Conservation (phyloP, 2,888 invertebrate species). For the Nebria brevicollis region DNA sequence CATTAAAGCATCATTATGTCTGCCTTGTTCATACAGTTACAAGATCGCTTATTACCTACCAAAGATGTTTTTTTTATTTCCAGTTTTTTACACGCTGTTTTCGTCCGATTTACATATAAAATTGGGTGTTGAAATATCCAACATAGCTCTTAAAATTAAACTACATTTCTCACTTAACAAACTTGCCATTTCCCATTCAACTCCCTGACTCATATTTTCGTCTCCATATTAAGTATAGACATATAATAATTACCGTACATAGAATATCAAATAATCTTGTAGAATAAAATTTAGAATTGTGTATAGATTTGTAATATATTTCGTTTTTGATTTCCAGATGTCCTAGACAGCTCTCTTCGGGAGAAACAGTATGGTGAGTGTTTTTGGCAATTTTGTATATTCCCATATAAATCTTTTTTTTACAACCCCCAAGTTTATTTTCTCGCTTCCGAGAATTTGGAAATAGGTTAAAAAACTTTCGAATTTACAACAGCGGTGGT, state of each 20-base stretch:
- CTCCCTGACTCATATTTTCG: not conserved
- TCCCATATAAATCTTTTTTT: constrained; percentile 16
- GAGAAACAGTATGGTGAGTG: constrained; percentile 45
- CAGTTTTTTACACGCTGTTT: constrained; percentile 2
- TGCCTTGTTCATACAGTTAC: not conserved
- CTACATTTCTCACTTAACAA: constrained; percentile 3
- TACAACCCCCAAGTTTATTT: not conserved
- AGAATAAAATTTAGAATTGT: not conserved
- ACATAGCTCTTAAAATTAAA: not conserved
- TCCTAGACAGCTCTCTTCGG: constrained; percentile 42
- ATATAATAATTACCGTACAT: not conserved
- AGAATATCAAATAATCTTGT: not conserved
- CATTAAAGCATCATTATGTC: constrained; percentile 37
- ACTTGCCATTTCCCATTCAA: not conserved
- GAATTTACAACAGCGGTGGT: constrained; percentile 30
- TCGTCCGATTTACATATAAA: not conserved
- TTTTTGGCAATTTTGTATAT: constrained; percentile 14
- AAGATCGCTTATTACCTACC: not conserved
- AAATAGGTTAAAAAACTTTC: constrained; percentile 32
- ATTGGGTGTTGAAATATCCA: not conserved
- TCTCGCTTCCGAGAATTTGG: constrained; percentile 16
- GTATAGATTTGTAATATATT: constrained; percentile 9
- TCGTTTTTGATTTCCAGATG: constrained; percentile 31
- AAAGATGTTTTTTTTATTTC: constrained; percentile 6
- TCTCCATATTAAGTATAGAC: not conserved